phyloP scores from a whole-genome alignment of 2,797 vertebrate species.

The Etheostoma nigrum region DNA sequence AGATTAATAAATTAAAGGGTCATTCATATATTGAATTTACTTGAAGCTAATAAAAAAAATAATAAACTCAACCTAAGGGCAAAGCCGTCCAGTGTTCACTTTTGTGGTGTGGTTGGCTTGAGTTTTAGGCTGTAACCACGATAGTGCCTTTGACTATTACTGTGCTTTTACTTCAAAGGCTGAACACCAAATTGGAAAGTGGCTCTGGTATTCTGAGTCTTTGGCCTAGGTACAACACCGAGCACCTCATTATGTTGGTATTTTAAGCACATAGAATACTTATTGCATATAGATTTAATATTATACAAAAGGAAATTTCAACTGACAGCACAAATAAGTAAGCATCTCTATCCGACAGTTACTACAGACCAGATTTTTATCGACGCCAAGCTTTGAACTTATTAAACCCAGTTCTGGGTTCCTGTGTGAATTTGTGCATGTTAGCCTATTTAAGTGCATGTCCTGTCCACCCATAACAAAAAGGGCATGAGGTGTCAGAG shows the following conservation, averaged over 20 bases:
- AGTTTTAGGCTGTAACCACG: neutral
- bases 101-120: neutral
- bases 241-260: neutral
- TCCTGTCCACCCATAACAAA: constrained; percentile 50
- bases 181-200: neutral
- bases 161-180: neutral
- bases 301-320: neutral
- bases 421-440: constrained; percentile 58
- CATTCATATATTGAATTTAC: neutral
- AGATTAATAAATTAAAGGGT: neutral
- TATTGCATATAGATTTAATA: neutral
- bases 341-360: constrained; percentile 12
- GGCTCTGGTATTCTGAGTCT: neutral
- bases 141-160: neutral
- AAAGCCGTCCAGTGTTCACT: neutral
- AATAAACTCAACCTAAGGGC: neutral
- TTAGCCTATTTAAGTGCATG: constrained; percentile 27
- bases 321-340: neutral
- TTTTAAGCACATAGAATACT: neutral
- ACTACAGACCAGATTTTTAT: constrained; percentile 11
- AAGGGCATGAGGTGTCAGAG: constrained; percentile 62
- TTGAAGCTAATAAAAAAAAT: too few relatives aligned
- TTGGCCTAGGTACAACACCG: neutral
- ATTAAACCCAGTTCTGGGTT: constrained; percentile 45
- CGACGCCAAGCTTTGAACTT: constrained; percentile 39